These are phyloP conservation scores for Scaptomyza flava DNA, from an alignment of 2,888 invertebrate species.

Conservation along the genomic window DNA sequence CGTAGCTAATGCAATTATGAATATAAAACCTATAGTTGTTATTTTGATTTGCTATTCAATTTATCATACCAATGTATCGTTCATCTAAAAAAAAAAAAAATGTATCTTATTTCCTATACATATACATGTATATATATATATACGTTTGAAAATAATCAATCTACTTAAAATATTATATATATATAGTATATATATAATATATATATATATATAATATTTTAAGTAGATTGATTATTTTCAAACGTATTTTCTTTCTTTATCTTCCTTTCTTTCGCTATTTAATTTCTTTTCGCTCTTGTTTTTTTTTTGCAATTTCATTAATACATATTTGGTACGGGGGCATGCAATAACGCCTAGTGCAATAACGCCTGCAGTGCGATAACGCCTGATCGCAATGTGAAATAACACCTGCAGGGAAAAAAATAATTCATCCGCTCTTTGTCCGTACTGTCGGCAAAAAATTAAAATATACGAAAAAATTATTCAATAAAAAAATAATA, in stretches of 20 bases:
- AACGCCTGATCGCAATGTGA: too few relatives aligned
- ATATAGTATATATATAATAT: constrained; percentile 24
- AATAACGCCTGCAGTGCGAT: too few relatives aligned
- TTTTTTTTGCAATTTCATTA: constrained; percentile 23
- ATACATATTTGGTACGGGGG: constrained; percentile 65
- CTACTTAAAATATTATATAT: too few relatives aligned
- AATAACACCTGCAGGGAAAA: too few relatives aligned
- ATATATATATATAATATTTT: constrained; percentile 17
- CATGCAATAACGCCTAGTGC: too few relatives aligned
- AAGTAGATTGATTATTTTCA: constrained; percentile 45
- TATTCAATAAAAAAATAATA: too few relatives aligned
- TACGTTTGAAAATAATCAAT: too few relatives aligned
- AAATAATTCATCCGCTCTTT: too few relatives aligned
- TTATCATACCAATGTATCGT: constrained; percentile 25
- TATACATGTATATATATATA: constrained; percentile 19
- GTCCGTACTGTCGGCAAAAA: too few relatives aligned
- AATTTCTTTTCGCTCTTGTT: background rate
- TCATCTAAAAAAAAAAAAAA: constrained; percentile 60
- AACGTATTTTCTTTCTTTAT: constrained; percentile 37
- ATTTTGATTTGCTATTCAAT: constrained; percentile 70
- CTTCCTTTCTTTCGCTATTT: constrained; percentile 15
- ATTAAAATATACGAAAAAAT: too few relatives aligned
- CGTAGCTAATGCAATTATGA: constrained; percentile 23
- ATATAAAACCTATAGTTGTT: constrained; percentile 51
- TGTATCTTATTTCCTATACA: constrained; percentile 35